Percentiles rank a stretch among this genome's conserved stretches.
These are phyloP conservation scores for Botia almorhae DNA, from an alignment of 2,797 vertebrate genomes.

Conservation along the genomic window DNA sequence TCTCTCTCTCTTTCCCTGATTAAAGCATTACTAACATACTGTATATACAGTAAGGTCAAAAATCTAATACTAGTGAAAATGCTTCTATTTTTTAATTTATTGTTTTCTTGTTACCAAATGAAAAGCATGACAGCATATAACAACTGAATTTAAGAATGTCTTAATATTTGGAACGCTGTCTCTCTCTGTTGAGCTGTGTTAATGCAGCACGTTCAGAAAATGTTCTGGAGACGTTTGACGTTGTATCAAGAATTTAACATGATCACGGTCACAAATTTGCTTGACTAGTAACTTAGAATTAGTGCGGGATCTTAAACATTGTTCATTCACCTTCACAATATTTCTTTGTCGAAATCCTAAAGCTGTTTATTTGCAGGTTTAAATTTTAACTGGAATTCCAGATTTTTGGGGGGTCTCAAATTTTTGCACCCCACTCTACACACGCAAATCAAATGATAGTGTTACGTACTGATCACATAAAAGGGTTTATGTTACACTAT, in stretches of 20 bases:
- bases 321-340: neutral
- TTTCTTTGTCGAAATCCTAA: neutral
- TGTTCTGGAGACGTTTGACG: too few relatives aligned
- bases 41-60: neutral
- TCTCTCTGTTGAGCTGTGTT: too few relatives aligned
- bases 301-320: neutral
- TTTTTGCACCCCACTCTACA: neutral
- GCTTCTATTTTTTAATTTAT: neutral
- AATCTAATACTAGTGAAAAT: neutral
- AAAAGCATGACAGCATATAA: too few relatives aligned
- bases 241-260: neutral
- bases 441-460: neutral
- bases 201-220: too few relatives aligned
- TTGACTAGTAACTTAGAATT: neutral
- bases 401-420: neutral
- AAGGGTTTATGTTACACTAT: neutral
- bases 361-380: too few relatives aligned
- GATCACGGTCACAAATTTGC: neutral
- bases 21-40: neutral
- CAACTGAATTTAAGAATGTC: too few relatives aligned
- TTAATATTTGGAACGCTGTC: too few relatives aligned
- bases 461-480: too few relatives aligned
- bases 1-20: neutral
- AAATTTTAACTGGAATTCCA: neutral
- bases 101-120: neutral